phyloP scores from a whole-genome alignment of 2,888 invertebrate species.

The Laspeyria flexula region DNA sequence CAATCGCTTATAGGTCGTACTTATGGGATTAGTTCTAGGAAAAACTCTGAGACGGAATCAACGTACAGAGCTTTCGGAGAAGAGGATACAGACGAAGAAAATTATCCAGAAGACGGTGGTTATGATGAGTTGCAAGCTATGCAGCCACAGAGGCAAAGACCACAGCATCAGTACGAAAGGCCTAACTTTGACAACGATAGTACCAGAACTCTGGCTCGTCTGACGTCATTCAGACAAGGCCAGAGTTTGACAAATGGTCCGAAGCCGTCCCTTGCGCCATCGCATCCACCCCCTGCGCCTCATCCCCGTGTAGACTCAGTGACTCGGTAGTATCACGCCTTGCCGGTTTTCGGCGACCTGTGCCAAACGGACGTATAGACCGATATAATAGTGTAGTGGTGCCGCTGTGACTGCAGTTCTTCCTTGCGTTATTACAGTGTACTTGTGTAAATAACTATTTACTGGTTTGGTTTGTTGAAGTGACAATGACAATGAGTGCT shows the following conservation, averaged over 20 bases:
- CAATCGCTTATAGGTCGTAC: constrained; percentile 79
- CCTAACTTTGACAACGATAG: constrained; percentile 79
- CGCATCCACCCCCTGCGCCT: constrained; percentile 74
- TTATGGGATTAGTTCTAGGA: constrained; percentile 76
- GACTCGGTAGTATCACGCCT: constrained; percentile 83
- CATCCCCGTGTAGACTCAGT: constrained; percentile 77
- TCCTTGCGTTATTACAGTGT: constrained; percentile 57
- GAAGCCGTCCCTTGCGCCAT: constrained; percentile 63
- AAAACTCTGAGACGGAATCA: constrained; percentile 77
- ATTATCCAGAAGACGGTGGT: constrained; percentile 73
- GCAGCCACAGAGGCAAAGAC: constrained; percentile 71
- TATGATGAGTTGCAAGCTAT: constrained; percentile 80
- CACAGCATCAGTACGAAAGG: constrained; percentile 80
- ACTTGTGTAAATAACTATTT: constrained; percentile 37
- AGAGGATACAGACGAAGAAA: constrained; percentile 79
- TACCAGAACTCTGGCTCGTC: constrained; percentile 68
- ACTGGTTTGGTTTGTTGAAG: constrained; percentile 24
- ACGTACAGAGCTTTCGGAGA: constrained; percentile 79
- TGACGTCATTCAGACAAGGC: constrained; percentile 78
- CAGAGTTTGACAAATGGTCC: constrained; percentile 61
- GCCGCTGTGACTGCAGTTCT: constrained; percentile 65
- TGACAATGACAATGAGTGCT: constrained; percentile 40
- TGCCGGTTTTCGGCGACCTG: constrained; percentile 84
- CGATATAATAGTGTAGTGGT: constrained; percentile 64
- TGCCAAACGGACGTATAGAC: constrained; percentile 85